Base-by-base conservation (phyloP, 2,113 vertebrate genomes). In the Scartelaos histophorus region DNA sequence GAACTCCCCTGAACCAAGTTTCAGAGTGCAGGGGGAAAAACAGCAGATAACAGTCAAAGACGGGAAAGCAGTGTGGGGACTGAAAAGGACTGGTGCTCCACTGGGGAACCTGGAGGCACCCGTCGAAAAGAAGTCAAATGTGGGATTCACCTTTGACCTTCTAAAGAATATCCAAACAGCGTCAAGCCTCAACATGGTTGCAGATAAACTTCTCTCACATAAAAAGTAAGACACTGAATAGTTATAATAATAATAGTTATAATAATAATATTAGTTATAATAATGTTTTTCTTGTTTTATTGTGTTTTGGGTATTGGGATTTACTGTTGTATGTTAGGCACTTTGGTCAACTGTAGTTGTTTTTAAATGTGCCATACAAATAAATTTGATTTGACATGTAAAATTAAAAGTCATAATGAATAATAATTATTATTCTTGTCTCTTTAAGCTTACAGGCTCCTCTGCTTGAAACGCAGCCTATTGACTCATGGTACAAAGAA, bases 41-140 rank as follows among this genome's bases (percentile, higher is more conserved):
- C 73, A 74, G 38, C 87, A 78, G 25, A 13, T 81, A 5, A 19
- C 70, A 64, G 70, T 78, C 38, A 92, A 90, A 74, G 91, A 92
- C 62, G 78, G 81, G 29, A 87, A 91, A 88, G 53, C 80, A 49
- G 83, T 54, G 65, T 91, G 86, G 87, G 78, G 86, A 12, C 54
- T 87, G n/a, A 94, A 94, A 81, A 92, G 92, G 62, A 75, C 85
- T 10, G 84, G 86, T 13, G 64, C 87, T 38, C 82, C 86, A 5
- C 66, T 92, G 54, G 91, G 94, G 58, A 81, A 60, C 61, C 82
- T 83, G 1, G 90, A 93, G 34, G 57, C 81, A 1, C 75, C 89
- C 0, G 22, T 72, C 54, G 95, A 95, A 72, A 97, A 94, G 81
- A 96, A 94, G 84, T 79, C 90, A 9, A 70, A 71, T 13, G 49